Percentiles rank a stretch among this genome's conserved stretches.
These are phyloP conservation scores for Drosophila nr. perissopoda DNA, from an alignment of 2,888 invertebrate species.

Conservation along the genomic window DNA sequence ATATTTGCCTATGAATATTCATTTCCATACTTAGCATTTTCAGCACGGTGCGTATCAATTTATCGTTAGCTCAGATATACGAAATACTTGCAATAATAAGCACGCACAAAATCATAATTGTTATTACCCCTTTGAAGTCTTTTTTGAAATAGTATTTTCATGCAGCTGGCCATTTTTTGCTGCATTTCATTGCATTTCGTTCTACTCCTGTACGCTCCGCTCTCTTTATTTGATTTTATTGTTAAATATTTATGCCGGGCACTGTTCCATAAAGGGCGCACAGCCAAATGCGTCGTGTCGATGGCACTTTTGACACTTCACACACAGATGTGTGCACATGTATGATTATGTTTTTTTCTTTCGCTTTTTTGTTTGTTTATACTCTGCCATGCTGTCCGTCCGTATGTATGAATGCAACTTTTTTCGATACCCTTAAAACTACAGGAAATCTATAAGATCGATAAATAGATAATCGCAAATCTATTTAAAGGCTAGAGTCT, in stretches of 20 bases:
- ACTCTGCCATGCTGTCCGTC: not conserved
- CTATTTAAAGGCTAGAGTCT: not conserved
- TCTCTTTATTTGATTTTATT: conserved; percentile 15
- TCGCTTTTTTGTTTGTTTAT: conserved; percentile 44
- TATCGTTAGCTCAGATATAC: not conserved
- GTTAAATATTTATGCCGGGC: conserved; percentile 38
- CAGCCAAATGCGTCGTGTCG: conserved; percentile 67
- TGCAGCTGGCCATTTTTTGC: conserved; percentile 33
- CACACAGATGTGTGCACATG: conserved; percentile 13
- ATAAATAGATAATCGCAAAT: not conserved
- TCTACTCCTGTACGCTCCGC: not conserved
- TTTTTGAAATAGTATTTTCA: conserved; percentile 9
- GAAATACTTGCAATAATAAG: conserved; percentile 23
- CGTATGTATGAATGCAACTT: no score
- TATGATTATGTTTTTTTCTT: conserved; percentile 31
- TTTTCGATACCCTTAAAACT: no score
- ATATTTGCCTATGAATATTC: not conserved
- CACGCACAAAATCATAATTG: conserved; percentile 50
- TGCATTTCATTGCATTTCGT: conserved; percentile 35
- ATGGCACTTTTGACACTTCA: conserved; percentile 67
- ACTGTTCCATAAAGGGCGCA: conserved; percentile 16
- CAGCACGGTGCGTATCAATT: not conserved
- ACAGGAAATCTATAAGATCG: not conserved
- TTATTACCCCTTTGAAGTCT: conserved; percentile 26
- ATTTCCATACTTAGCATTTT: not conserved